Percentiles rank a stretch among this genome's conserved stretches.
These are phyloP conservation scores for Salarias fasciatus DNA, from an alignment of 2,797 vertebrate species.

Conservation along the genomic window DNA sequence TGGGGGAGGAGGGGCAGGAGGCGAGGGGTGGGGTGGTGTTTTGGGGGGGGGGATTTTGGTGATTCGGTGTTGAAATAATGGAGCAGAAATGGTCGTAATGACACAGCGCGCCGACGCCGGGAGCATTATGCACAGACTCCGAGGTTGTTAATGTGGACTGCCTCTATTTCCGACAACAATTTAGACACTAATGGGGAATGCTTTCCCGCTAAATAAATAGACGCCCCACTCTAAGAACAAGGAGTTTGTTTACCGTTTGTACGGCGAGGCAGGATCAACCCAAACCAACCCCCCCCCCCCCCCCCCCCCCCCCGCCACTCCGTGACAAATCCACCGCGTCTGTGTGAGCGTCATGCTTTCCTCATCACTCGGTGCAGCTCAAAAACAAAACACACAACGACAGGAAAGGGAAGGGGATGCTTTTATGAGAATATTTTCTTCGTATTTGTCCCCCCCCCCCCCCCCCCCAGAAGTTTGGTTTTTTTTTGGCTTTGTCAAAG, in stretches of 20 bases:
- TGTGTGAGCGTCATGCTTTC: too few species aligned
- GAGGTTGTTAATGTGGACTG: slow-evolving; percentile 65
- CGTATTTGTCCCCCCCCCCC: too few species aligned
- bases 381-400: too few species aligned
- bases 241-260: slow-evolving; percentile 71
- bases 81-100: slow-evolving; percentile 72
- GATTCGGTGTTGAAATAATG: slow-evolving; percentile 74
- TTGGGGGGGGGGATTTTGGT: slow-evolving; percentile 58
- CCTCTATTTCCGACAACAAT: slow-evolving; percentile 74
- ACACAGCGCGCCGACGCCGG: slow-evolving; percentile 54
- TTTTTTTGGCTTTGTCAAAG: too few species aligned
- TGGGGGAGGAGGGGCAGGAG: neutral
- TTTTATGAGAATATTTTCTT: too few species aligned
- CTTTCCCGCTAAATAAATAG: slow-evolving; percentile 71
- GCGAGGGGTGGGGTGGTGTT: neutral
- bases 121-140: slow-evolving; percentile 63
- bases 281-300: too few species aligned
- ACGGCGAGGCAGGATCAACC: too few species aligned
- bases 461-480: too few species aligned
- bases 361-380: too few species aligned
- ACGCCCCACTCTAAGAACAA: slow-evolving; percentile 51
- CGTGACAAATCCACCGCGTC: too few species aligned
- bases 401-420: too few species aligned
- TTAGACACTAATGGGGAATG: slow-evolving; percentile 67
- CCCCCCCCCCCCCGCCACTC: too few species aligned